phyloP scores from a whole-genome alignment of 1,140 invertebrate species.

The Eciton burchellii region DNA sequence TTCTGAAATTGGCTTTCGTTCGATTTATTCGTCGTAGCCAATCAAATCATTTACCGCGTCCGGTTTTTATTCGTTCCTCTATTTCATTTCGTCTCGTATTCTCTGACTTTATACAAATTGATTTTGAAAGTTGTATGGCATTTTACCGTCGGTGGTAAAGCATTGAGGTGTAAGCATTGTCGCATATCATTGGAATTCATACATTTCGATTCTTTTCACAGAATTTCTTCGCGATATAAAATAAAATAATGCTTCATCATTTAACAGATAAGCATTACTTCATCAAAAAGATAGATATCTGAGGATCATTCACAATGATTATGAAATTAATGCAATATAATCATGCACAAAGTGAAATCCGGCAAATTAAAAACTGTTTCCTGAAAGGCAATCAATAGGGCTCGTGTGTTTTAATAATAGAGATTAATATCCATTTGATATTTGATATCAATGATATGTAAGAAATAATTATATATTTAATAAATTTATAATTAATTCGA shows the following conservation, averaged over 20 bases:
- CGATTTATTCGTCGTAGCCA: constrained; percentile 72
- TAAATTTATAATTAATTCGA: constrained; percentile 21
- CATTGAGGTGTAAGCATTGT: constrained; percentile 50
- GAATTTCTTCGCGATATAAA: constrained; percentile 27
- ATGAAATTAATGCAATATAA: constrained; percentile 9
- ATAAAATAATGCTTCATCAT: not conserved
- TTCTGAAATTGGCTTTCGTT: constrained; percentile 52
- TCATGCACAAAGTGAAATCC: constrained; percentile 4
- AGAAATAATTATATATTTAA: not conserved
- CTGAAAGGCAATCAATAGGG: constrained; percentile 16
- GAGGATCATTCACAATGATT: not conserved
- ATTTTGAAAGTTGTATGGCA: constrained; percentile 70
- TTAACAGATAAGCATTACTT: not conserved
- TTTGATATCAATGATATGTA: too few species aligned
- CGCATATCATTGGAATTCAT: constrained; percentile 32
- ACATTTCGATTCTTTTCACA: constrained; percentile 14
- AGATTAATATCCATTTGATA: not conserved
- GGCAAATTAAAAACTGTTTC: not conserved
- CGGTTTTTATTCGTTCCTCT: constrained; percentile 45
- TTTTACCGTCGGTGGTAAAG: constrained; percentile 76
- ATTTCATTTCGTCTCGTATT: constrained; percentile 63
- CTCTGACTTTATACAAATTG: constrained; percentile 76
- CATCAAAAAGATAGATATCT: not conserved
- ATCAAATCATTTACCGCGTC: constrained; percentile 64
- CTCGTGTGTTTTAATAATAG: constrained; percentile 18